These are phyloP conservation scores for Elachura formosa DNA, from an alignment of 2,113 vertebrate genomes.

Conservation along the genomic window DNA sequence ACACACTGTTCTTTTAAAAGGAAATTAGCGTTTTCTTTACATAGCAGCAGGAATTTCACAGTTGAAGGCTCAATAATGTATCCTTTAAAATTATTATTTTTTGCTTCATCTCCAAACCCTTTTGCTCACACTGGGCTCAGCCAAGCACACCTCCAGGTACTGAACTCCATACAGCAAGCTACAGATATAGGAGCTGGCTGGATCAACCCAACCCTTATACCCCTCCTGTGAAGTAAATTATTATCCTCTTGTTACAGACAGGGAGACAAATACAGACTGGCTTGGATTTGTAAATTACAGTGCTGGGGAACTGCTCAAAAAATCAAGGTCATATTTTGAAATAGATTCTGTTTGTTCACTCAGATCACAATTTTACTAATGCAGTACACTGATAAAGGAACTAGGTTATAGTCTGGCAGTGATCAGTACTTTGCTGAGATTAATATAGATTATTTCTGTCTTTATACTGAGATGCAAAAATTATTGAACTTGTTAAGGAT, in stretches of 20 bases:
- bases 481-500: neutral
- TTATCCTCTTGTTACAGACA: neutral
- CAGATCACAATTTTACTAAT: neutral
- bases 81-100: neutral
- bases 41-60: constrained; percentile 1
- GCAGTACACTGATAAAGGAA: neutral
- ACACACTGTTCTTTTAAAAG: constrained; percentile 13
- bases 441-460: neutral
- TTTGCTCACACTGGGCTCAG: neutral
- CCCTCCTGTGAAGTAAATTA: neutral
- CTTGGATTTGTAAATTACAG: neutral
- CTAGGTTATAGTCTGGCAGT: neutral
- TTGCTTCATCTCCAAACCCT: neutral
- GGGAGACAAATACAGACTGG: neutral
- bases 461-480: neutral
- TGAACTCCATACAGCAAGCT: neutral
- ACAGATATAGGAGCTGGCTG: neutral
- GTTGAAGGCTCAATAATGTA: neutral
- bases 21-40: constrained; percentile 52
- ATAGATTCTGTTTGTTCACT: neutral
- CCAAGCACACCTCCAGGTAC: neutral
- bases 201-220: neutral
- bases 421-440: neutral
- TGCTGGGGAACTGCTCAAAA: neutral
- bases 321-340: neutral